Base-by-base conservation (phyloP, 2,113 vertebrate species). In the Apodemus speciosus region DNA sequence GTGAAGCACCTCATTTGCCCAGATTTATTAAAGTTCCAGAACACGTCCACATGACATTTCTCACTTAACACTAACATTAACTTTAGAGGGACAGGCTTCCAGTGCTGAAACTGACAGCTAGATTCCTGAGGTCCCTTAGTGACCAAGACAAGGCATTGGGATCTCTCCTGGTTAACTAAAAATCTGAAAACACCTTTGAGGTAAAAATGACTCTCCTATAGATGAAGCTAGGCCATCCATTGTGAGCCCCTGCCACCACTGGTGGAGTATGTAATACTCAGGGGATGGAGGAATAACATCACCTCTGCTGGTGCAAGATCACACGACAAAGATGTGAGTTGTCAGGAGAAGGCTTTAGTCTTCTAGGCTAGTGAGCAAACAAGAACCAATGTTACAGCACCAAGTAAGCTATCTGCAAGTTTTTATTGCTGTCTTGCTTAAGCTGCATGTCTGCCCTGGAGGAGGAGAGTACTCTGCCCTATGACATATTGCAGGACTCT, bases 381-480 rank as follows among this genome's bases (percentile, higher is more conserved):
- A 89, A n/a, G 20, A 90, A 83, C 49, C 51, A 83, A 89, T 73
- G n/a, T 92, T 56, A 77, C 27, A 89, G 35, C 3, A 38, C 21
- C 86, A 38, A 7, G 43, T 75, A 66, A 62, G 9, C 87, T 91
- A 79, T 62, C 30, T 83, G 79, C 79, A 95, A 95, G 32, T 38
- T 49, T 60, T 93, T 93, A 88, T 30, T 79, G 87, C 86, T 79
- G 86, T 95, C 62, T 96, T 95, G 58, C 76, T 94, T 64, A 94
- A 91, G 10, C 56, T 38, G 40, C 32, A 93, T 27, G 4, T 56
- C 30, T n/a, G 77, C 53, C 32, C 49, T 89, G 43, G 13, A 35
- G 49, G 90, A 46, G 66, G 25, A 90, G 43, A 93, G 35, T 10
- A 62, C 51, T 92, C 69, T 93, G 49, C 2, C 89, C 88, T 56